Evolutionary conservation across 92 coral and sea anemone genomes (phyloP), one percentile per base, ranked within the genome.

Genomic region (Plumapathes pennacea): DNA sequence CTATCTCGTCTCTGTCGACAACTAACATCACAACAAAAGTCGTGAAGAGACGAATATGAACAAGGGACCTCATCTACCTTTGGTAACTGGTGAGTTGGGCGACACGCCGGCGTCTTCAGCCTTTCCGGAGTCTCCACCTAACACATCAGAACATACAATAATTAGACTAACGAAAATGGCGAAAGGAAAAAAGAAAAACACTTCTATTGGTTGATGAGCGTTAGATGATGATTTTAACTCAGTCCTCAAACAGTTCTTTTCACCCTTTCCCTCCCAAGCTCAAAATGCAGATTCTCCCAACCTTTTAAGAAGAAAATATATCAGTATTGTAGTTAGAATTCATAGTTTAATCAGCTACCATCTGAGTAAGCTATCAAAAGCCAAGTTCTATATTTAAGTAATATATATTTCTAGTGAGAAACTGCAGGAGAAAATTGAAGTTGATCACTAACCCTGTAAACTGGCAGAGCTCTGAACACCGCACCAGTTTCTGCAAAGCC

Each of bases 61-160:
- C 20, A 0, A 17, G 20, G 10, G 12, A 15, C 15, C 34, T 40
- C 2, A 8, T 25, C 2, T 34, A 34, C 9, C 40, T 34, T 8
- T n/a, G 38, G 14, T 30, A 56, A 38, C 47, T 54, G 38, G 17
- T 46, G 42, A 36, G 20, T 49, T 12, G 43, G 73, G 39, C 88
- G 84, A 25, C 88, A 77, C 7, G 99, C 89, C 1, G 99, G 99
- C 10, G 99, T 94, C 55, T 67, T 88, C 4, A 94, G 80, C 44
- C 96, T 71, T 52, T 88, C 99, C 7, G 99, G 99, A 29, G 94
- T 81, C 25, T 94, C 95, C 45, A 94, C 64, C 96, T 88, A 26
- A 11, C 32, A 13, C 12, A 47, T 50, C 38, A 37, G 56, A 23
- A 64, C 0, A 12, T 10, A 62, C 25, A 46, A 9, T 19, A 28